A percentile compares a stretch with the other conserved stretches of the same genome.
Evolutionary conservation across 2,797 vertebrate genomes (phyloP).

Genomic region (Paramormyrops hopkinsi): DNA sequence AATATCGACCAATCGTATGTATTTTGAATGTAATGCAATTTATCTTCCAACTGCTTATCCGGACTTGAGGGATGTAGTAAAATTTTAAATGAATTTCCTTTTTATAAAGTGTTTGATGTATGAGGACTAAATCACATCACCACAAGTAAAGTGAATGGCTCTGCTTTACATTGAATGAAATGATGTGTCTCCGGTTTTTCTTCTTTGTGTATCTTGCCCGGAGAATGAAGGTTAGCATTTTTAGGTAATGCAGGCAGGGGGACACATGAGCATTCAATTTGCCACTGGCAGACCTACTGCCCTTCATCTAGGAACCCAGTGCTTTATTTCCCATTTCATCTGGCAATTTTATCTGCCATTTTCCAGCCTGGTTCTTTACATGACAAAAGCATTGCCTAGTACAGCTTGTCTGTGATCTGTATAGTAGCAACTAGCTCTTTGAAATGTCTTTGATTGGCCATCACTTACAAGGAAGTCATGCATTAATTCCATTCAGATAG

Average conservation of each 20-base stretch:
- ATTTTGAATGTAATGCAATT: not conserved
- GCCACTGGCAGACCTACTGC: not conserved
- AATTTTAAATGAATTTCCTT: not conserved
- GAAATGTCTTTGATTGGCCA: not conserved
- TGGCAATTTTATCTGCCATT: not conserved
- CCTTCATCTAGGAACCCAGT: not conserved
- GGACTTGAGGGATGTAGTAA: not conserved
- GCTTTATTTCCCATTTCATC: not conserved
- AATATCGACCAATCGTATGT: not conserved
- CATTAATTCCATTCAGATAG: not conserved
- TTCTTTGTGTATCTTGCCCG: not conserved
- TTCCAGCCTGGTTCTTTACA: not conserved
- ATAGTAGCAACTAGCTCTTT: not conserved
- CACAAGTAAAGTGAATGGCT: not conserved
- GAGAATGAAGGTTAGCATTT: not conserved
- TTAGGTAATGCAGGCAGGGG: not conserved
- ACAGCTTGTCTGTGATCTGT: not conserved
- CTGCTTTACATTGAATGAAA: not conserved
- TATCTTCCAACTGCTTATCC: not conserved
- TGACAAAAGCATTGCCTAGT: not conserved
- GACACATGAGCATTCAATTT: not conserved
- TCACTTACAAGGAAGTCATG: not conserved
- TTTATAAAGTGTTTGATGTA: not conserved
- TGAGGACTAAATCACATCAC: not conserved
- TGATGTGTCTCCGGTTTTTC: not conserved